Evolutionary conservation across 2,113 vertebrate genomes (phyloP).

Genomic region (Tinamus guttatus): DNA sequence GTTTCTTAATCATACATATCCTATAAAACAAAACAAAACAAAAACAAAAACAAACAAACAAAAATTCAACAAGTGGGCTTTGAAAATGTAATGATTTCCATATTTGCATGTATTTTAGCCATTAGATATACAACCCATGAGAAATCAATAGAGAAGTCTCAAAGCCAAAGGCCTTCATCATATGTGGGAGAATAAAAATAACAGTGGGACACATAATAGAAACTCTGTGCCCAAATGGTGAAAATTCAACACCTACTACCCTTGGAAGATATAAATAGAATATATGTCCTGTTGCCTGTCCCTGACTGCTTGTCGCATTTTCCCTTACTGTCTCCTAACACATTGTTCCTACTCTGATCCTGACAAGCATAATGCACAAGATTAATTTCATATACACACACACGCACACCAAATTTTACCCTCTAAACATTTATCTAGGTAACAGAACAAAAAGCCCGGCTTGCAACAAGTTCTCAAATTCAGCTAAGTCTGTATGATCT

Average conservation of each 20-base stretch:
- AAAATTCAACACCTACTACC: not conserved
- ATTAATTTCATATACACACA: fast-evolving
- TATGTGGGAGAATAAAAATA: not conserved
- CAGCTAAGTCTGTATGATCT: not conserved
- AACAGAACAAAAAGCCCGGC: not conserved
- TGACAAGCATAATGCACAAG: not conserved
- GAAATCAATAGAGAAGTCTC: not conserved
- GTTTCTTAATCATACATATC: not conserved
- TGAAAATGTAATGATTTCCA: not conserved
- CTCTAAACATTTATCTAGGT: not conserved
- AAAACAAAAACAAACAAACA: too few relatives aligned
- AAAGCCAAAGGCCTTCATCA: not conserved
- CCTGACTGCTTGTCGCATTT: not conserved
- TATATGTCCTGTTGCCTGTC: not conserved
- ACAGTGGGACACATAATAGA: not conserved
- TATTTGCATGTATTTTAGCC: not conserved
- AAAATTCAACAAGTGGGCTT: not conserved
- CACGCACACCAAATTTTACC: not conserved
- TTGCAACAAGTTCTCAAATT: not conserved
- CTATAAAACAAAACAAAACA: not conserved
- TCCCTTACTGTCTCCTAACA: not conserved
- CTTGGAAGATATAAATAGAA: not conserved
- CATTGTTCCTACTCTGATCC: not conserved
- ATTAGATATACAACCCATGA: not conserved
- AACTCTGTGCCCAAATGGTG: not conserved